Evolutionary conservation across 2,113 vertebrate genomes (phyloP).

Genomic region (Chionomys nivalis): DNA sequence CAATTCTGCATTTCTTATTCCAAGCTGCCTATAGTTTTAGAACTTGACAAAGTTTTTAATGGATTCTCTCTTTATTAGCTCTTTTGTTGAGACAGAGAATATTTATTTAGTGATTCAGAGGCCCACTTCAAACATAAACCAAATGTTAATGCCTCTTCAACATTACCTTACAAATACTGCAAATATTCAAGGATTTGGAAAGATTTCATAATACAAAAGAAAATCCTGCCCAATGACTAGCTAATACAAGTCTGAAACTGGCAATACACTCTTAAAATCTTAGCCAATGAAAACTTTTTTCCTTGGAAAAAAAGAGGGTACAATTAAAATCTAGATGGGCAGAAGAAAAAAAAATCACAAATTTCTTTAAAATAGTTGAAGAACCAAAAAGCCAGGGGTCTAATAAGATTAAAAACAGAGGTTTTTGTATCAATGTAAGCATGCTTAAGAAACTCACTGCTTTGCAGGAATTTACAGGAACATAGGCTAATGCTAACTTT

Average conservation of each 20-base stretch:
- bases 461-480: not conserved
- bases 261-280: conserved; percentile 23
- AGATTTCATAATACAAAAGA: conserved; percentile 30
- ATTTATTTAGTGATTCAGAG: not conserved
- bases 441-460: not conserved
- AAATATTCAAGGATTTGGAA: not conserved
- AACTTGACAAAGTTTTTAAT: not conserved
- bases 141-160: not conserved
- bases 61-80: not conserved
- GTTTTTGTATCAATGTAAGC: conserved; percentile 31
- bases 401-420: not conserved
- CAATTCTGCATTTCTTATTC: not conserved
- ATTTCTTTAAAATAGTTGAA: not conserved
- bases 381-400: not conserved
- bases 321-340: conserved; percentile 1
- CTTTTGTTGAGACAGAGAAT: not conserved
- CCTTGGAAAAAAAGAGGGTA: not conserved
- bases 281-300: not conserved
- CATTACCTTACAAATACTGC: not conserved
- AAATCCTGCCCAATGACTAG: conserved; percentile 18
- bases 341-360: not conserved
- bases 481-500: not conserved
- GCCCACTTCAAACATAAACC: not conserved
- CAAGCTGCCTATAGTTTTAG: not conserved
- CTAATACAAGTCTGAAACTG: not conserved